phyloP scores from a whole-genome alignment of 2,113 vertebrate genomes.

The Nematolebias whitei region DNA sequence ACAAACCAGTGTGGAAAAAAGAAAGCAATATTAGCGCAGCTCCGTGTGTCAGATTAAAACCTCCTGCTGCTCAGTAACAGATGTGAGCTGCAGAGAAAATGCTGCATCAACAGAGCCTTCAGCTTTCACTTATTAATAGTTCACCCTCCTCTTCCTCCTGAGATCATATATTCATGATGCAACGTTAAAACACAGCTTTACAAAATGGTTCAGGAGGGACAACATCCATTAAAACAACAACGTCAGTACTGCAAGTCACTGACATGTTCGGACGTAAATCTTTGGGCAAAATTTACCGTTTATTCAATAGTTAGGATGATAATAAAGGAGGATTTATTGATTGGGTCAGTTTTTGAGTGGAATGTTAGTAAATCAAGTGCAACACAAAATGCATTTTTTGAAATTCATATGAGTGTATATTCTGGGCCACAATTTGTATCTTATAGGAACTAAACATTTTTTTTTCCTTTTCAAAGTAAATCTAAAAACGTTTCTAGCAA shows the following conservation, averaged over 20 bases:
- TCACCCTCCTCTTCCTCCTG: conserved; percentile 27
- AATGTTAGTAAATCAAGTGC: too few species aligned
- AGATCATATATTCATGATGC: conserved; percentile 56
- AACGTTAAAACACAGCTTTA: conserved; percentile 22
- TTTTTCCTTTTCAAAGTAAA: too few species aligned
- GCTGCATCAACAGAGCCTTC: conserved; percentile 54
- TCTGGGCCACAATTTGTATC: too few species aligned
- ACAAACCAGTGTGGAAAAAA: too few species aligned
- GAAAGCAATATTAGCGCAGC: conserved; percentile 34
- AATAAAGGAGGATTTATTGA: too few species aligned
- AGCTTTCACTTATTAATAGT: conserved; percentile 69
- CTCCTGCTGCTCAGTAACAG: conserved; percentile 44
- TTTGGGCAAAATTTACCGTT: background rate
- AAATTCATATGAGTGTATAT: too few species aligned
- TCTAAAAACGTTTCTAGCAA: too few species aligned
- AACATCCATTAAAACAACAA: conserved; percentile 12
- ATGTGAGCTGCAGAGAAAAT: conserved; percentile 55
- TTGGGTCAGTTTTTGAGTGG: too few species aligned
- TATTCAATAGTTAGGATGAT: too few species aligned
- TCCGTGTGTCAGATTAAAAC: conserved; percentile 13
- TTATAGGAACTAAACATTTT: too few species aligned
- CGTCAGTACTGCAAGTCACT: background rate
- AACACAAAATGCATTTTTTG: too few species aligned
- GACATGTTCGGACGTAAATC: background rate
- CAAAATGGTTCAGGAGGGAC: conserved; percentile 12